These are phyloP conservation scores for Astyanax mexicanus DNA, from an alignment of 2,797 vertebrate species.

Conservation along the genomic window DNA sequence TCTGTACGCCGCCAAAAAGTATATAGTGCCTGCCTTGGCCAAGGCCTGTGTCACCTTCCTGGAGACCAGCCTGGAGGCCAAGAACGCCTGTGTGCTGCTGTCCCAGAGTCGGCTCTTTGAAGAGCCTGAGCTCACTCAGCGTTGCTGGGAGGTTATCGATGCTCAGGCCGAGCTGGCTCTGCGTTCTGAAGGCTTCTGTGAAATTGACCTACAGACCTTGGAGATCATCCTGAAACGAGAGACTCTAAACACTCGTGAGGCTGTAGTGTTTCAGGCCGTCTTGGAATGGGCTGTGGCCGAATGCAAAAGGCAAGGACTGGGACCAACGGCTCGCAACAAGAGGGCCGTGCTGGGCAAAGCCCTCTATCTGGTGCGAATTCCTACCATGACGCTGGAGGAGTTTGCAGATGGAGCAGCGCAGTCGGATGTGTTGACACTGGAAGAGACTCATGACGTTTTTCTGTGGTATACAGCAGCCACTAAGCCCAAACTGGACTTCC, in stretches of 20 bases:
- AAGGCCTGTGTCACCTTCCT: constrained; percentile 90
- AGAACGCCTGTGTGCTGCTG: constrained; percentile 89
- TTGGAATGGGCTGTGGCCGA: constrained; percentile 87
- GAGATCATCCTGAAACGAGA: constrained; percentile 88
- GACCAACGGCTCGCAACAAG: constrained; percentile 79
- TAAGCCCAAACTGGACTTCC: constrained; percentile 87
- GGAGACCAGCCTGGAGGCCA: constrained; percentile 90
- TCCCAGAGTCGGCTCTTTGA: constrained; percentile 91
- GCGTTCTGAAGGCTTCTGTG: constrained; percentile 87
- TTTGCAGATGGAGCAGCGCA: constrained; percentile 89
- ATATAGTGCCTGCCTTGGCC: constrained; percentile 88
- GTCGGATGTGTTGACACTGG: constrained; percentile 86
- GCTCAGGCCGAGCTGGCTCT: constrained; percentile 90
- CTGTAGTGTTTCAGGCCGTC: constrained; percentile 86
- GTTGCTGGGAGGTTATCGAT: constrained; percentile 92
- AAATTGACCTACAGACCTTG: constrained; percentile 87
- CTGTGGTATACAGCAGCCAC: constrained; percentile 88
- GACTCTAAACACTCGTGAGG: constrained; percentile 88
- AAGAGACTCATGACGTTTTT: constrained; percentile 88
- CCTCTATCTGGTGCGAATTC: constrained; percentile 86
- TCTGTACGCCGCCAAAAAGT: constrained; percentile 91
- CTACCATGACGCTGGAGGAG: constrained; percentile 88
- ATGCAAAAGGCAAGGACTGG: constrained; percentile 85
- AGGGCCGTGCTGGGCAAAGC: constrained; percentile 84
- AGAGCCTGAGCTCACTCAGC: constrained; percentile 88